These are phyloP conservation scores for Echiichthys vipera DNA, from an alignment of 2,797 vertebrate species.

Conservation along the genomic window DNA sequence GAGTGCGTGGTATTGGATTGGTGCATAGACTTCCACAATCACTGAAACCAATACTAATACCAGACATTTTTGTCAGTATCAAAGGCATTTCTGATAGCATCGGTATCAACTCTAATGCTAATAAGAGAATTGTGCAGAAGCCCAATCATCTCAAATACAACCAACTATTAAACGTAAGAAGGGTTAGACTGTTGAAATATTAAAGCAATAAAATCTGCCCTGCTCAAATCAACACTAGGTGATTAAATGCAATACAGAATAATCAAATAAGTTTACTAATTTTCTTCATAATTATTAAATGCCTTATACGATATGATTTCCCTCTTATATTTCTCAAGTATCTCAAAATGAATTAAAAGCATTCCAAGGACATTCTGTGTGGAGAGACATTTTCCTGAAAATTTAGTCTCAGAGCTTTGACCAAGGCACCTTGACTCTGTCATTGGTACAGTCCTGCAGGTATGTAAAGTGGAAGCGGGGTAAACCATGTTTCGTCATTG, in stretches of 20 bases:
- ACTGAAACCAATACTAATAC: no score
- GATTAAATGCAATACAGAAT: constrained; percentile 29
- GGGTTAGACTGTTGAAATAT: constrained; percentile 27
- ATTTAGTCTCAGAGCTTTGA: constrained; percentile 38
- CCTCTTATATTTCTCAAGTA: constrained; percentile 7
- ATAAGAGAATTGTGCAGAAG: constrained; percentile 20
- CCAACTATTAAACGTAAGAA: constrained; percentile 5
- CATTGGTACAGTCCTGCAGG: constrained; percentile 41
- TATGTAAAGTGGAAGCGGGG: constrained; percentile 38
- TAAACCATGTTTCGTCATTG: constrained; percentile 46
- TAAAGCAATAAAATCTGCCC: constrained; percentile 11
- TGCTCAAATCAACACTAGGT: constrained; percentile 12
- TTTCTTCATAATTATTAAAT: constrained; percentile 18
- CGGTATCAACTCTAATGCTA: no score
- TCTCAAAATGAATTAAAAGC: constrained; percentile 47
- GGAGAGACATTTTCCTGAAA: constrained; percentile 42
- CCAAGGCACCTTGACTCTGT: constrained; percentile 59
- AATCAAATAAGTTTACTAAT: constrained; percentile 25
- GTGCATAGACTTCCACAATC: no score
- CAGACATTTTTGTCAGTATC: no score
- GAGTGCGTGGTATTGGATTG: no score
- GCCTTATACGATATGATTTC: constrained; percentile 4
- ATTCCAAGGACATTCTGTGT: constrained; percentile 39
- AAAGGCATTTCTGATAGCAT: no score
- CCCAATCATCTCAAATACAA: neutral